Evolutionary conservation across 2,113 vertebrate species (phyloP).

Genomic region (Arothron firmamentum): DNA sequence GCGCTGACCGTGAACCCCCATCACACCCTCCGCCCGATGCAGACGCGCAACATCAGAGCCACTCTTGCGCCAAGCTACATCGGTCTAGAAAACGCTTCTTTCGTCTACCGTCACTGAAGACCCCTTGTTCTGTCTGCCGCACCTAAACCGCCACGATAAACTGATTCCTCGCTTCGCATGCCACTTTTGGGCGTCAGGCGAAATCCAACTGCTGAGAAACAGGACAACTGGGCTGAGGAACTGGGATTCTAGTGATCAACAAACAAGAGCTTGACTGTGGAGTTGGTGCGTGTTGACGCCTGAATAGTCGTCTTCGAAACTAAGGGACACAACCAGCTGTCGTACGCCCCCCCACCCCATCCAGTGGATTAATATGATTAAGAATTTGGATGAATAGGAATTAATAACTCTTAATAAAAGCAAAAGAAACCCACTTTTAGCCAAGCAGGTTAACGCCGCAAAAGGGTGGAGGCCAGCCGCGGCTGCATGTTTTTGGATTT

Average conservation of each 20-base stretch:
- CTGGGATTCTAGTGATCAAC: no score
- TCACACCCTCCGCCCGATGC: no score
- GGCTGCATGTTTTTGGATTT: no score
- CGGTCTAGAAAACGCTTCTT: no score
- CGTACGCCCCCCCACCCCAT: constrained; percentile 41
- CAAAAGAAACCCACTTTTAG: constrained; percentile 17
- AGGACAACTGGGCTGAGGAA: no score
- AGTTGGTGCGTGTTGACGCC: background rate
- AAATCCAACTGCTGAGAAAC: no score
- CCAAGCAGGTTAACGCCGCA: constrained; percentile 18
- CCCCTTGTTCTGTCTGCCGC: constrained; percentile 34
- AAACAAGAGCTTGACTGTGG: no score
- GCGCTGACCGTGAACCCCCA: no score
- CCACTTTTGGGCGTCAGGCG: constrained; percentile 18
- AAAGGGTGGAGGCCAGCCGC: no score
- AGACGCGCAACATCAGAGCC: background rate
- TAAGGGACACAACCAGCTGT: constrained; percentile 38
- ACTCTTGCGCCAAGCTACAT: no score
- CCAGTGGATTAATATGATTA: constrained; percentile 27
- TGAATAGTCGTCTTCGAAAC: constrained; percentile 22
- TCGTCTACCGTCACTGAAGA: constrained; percentile 17
- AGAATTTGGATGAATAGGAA: constrained; percentile 32
- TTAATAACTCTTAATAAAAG: constrained; percentile 18
- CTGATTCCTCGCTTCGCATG: constrained; percentile 3
- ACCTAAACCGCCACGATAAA: constrained; percentile 23